Percentiles rank a stretch among this genome's conserved stretches.
These are phyloP conservation scores for Drosophila truncata DNA, from an alignment of 1,140 invertebrate species.

Conservation along the genomic window DNA sequence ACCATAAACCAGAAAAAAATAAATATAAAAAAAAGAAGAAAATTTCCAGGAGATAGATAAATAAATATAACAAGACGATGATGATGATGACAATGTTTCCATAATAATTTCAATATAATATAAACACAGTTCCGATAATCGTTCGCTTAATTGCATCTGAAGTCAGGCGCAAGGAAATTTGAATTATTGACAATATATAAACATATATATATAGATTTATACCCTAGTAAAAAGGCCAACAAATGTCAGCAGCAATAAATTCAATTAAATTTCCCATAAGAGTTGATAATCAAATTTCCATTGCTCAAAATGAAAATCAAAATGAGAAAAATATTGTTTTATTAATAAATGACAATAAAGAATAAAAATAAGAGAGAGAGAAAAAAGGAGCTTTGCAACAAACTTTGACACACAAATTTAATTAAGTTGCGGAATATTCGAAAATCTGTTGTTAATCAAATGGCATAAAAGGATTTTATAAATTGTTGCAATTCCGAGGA, in stretches of 20 bases:
- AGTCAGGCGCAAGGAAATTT: slow-evolving; percentile 67
- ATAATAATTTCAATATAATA: slow-evolving; percentile 18
- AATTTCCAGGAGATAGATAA: neutral
- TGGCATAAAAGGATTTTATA: slow-evolving; percentile 12
- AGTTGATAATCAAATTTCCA: slow-evolving; percentile 59
- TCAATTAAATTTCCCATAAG: slow-evolving; percentile 66
- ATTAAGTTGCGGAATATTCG: slow-evolving; percentile 24
- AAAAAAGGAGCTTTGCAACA: neutral
- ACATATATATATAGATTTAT: neutral
- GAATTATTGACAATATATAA: slow-evolving; percentile 46
- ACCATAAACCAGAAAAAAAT: slow-evolving; percentile 14
- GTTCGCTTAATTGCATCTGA: slow-evolving; percentile 70
- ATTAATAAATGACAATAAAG: slow-evolving; percentile 32
- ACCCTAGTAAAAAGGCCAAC: slow-evolving; percentile 21
- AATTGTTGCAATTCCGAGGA: neutral
- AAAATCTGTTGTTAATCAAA: slow-evolving; percentile 30
- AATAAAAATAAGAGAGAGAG: neutral
- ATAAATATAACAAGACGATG: neutral
- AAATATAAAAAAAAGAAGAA: neutral
- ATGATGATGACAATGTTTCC: neutral
- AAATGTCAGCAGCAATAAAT: slow-evolving; percentile 63
- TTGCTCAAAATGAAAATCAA: slow-evolving; percentile 20
- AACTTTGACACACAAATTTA: slow-evolving; percentile 22
- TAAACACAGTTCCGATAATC: slow-evolving; percentile 17
- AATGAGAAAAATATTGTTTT: slow-evolving; percentile 41